Evolutionary conservation across 2,888 invertebrate species (phyloP).

Genomic region (Hydriomena furcata): DNA sequence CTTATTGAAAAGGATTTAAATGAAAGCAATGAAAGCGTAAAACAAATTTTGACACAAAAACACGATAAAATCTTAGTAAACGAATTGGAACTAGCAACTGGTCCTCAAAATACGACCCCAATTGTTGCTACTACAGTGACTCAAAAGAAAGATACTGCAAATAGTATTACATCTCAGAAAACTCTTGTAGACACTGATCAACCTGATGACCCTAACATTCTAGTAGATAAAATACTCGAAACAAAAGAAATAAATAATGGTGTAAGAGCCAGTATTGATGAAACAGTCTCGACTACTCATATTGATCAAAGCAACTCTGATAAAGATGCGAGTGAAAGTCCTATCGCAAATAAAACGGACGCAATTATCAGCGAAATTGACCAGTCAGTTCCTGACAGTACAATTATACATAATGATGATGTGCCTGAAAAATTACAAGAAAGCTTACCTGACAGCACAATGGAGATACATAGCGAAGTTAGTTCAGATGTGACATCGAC

Average conservation of each 20-base stretch:
- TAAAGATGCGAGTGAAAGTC: conserved; percentile 21
- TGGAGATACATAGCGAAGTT: conserved; percentile 52
- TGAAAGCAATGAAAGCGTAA: conserved; percentile 24
- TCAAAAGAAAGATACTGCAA: background rate
- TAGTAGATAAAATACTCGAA: background rate
- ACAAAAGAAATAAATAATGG: background rate
- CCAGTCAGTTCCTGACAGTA: conserved; percentile 64
- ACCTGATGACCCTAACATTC: background rate
- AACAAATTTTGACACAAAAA: background rate
- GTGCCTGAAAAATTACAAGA: conserved; percentile 38
- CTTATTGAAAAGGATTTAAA: conserved; percentile 41
- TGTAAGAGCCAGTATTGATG: conserved; percentile 39
- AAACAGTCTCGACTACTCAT: conserved; percentile 60
- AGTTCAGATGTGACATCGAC: conserved; percentile 50
- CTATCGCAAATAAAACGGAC: conserved; percentile 10
- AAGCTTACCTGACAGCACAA: conserved; percentile 58
- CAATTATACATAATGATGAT: conserved; percentile 49
- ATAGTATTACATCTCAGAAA: background rate
- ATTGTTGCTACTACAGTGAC: background rate
- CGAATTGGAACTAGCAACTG: conserved; percentile 4
- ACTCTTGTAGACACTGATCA: background rate
- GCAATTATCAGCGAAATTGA: conserved; percentile 33
- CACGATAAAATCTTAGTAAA: background rate
- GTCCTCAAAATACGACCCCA: background rate
- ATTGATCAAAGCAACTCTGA: conserved; percentile 25